Conservation (phyloP, 2,888 invertebrate species). For the Dichetophora obliterata region DNA sequence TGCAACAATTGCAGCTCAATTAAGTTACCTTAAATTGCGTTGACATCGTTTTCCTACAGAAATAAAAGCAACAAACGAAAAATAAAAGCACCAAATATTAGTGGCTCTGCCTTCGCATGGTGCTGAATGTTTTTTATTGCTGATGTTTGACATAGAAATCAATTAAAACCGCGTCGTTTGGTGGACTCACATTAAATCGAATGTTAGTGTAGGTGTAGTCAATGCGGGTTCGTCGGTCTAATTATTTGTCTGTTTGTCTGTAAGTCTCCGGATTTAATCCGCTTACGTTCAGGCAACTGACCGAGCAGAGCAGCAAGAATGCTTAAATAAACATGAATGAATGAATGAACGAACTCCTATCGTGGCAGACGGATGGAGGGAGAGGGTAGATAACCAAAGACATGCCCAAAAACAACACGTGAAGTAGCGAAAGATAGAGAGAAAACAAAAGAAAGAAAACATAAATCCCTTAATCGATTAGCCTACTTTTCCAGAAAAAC, state of each 20-base stretch:
- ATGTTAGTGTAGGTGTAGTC: not conserved
- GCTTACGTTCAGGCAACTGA: not conserved
- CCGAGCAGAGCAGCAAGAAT: not conserved
- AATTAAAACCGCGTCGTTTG: slow-evolving; percentile 18
- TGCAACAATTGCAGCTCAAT: slow-evolving; percentile 4
- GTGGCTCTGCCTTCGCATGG: no score
- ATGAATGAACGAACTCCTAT: not conserved
- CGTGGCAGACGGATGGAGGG: no score
- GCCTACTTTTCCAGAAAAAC: slow-evolving; percentile 52
- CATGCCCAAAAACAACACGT: not conserved
- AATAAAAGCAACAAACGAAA: no score
- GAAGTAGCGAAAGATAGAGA: not conserved
- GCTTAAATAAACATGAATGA: not conserved
- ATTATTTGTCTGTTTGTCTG: not conserved
- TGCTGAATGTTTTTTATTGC: not conserved
- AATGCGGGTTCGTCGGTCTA: not conserved
- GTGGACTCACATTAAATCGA: not conserved
- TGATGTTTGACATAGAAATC: slow-evolving; percentile 26
- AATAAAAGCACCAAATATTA: no score
- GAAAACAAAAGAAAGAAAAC: not conserved
- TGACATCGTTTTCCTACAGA: slow-evolving; percentile 1
- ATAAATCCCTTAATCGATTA: slow-evolving; percentile 51
- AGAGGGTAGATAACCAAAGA: not conserved
- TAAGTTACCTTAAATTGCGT: slow-evolving; percentile 5
- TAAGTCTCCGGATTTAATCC: slow-evolving; percentile 3